phyloP scores from a whole-genome alignment of 2,113 vertebrate species.

The Scopus umbretta region DNA sequence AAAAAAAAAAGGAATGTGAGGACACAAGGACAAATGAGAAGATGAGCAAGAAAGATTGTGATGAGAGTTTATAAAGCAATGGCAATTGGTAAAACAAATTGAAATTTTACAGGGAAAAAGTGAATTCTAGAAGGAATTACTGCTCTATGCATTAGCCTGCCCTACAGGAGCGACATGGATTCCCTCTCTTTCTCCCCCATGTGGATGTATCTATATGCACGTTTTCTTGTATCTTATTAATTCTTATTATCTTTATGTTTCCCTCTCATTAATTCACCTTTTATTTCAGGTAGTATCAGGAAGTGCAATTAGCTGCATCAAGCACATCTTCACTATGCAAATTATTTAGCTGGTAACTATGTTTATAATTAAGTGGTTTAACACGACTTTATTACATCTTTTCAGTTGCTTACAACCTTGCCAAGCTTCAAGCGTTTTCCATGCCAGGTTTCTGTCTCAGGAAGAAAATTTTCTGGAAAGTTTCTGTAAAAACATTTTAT shows the following conservation, averaged over 20 bases:
- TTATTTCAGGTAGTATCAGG: slow-evolving; percentile 41
- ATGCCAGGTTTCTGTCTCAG: not conserved
- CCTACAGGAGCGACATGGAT: not conserved
- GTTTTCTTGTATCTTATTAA: not conserved
- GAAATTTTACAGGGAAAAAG: not conserved
- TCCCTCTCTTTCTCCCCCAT: not conserved
- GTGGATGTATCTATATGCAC: not conserved
- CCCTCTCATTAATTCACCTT: slow-evolving; percentile 40
- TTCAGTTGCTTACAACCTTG: not conserved
- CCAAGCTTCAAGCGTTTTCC: not conserved
- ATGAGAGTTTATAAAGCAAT: not conserved
- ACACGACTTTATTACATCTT: not conserved
- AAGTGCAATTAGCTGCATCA: slow-evolving; percentile 49
- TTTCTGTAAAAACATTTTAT: not conserved
- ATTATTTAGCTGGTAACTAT: slow-evolving; percentile 38
- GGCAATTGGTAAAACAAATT: not conserved
- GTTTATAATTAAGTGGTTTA: slow-evolving; percentile 36
- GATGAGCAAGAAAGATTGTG: not conserved
- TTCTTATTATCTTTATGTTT: slow-evolving; percentile 13
- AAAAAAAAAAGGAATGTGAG: not conserved
- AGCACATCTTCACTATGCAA: not conserved
- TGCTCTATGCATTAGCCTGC: not conserved
- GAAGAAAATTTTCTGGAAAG: not conserved
- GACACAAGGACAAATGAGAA: not conserved
- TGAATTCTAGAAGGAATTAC: not conserved